Evolutionary conservation across 2,888 invertebrate genomes (phyloP).

Genomic region (Chrysopilus asiliformis): DNA sequence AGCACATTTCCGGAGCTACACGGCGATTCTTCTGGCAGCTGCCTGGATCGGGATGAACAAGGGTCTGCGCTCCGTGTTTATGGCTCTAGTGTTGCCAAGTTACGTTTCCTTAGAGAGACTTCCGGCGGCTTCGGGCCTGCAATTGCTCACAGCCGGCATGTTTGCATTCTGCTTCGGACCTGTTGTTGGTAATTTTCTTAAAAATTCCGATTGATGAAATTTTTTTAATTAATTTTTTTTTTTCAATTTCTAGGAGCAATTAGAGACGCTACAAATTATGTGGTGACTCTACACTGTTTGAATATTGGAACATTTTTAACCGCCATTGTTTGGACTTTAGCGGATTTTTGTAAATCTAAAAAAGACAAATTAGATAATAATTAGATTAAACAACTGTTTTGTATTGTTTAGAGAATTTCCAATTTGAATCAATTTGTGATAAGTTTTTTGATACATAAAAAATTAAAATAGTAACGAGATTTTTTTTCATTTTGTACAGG

Average conservation of each 20-base stretch:
- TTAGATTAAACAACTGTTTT: too few species aligned
- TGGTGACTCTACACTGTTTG: slow-evolving; percentile 48
- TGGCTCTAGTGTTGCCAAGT: slow-evolving; percentile 58
- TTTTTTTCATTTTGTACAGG: too few species aligned
- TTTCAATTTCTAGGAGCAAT: slow-evolving; percentile 42
- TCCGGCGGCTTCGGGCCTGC: slow-evolving; percentile 57
- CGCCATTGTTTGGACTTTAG: slow-evolving; percentile 48
- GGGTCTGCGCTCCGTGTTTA: slow-evolving; percentile 57
- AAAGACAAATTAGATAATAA: too few species aligned
- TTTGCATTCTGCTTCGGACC: slow-evolving; percentile 50
- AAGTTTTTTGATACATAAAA: too few species aligned
- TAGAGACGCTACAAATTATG: slow-evolving; percentile 47
- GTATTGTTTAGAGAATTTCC: too few species aligned
- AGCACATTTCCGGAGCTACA: slow-evolving; percentile 45
- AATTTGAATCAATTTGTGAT: too few species aligned
- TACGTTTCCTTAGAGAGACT: slow-evolving; percentile 55
- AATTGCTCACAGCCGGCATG: slow-evolving; percentile 51
- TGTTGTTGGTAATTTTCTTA: slow-evolving; percentile 43
- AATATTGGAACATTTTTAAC: slow-evolving; percentile 52
- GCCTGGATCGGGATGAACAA: slow-evolving; percentile 56
- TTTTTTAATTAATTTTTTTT: background rate
- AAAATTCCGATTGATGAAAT: background rate
- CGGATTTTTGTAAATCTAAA: slow-evolving; percentile 33
- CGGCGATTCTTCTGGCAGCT: slow-evolving; percentile 43
- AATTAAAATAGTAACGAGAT: too few species aligned